These are phyloP conservation scores for Phalacrocorax carbo DNA, from an alignment of 2,113 vertebrate species.

Conservation along the genomic window DNA sequence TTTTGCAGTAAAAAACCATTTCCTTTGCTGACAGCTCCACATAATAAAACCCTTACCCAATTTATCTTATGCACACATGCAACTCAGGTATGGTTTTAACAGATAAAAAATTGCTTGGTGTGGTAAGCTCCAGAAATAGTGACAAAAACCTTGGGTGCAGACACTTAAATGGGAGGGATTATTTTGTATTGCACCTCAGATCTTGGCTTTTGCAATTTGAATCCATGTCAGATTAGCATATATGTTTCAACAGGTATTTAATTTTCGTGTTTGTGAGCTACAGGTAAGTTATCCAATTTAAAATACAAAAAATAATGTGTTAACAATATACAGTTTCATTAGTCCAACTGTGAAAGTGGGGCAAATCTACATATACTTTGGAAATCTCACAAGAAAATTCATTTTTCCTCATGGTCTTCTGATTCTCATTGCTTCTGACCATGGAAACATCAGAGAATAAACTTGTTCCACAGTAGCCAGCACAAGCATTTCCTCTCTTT, in stretches of 20 bases:
- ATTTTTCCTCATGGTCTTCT: not conserved
- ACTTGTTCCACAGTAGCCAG: not conserved
- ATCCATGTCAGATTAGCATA: not conserved
- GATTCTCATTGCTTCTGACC: not conserved
- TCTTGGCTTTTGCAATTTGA: not conserved
- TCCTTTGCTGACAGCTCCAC: not conserved
- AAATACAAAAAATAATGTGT: not conserved
- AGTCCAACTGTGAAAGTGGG: not conserved
- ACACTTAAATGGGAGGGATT: not conserved
- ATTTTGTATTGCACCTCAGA: not conserved
- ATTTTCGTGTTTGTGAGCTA: not conserved
- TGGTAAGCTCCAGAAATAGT: not conserved
- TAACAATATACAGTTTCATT: not conserved
- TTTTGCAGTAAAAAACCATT: not conserved
- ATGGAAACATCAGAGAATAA: not conserved
- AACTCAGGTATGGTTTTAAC: not conserved
- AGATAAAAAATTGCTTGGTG: not conserved
- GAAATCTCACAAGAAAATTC: not conserved
- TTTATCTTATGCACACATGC: not conserved
- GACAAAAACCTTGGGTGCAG: not conserved
- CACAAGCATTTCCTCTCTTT: not conserved
- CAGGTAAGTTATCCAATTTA: not conserved
- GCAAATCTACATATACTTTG: not conserved
- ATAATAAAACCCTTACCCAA: not conserved
- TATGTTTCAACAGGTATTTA: not conserved